These are phyloP conservation scores for Eilema griseolum DNA, from an alignment of 2,888 invertebrate species.

Conservation along the genomic window DNA sequence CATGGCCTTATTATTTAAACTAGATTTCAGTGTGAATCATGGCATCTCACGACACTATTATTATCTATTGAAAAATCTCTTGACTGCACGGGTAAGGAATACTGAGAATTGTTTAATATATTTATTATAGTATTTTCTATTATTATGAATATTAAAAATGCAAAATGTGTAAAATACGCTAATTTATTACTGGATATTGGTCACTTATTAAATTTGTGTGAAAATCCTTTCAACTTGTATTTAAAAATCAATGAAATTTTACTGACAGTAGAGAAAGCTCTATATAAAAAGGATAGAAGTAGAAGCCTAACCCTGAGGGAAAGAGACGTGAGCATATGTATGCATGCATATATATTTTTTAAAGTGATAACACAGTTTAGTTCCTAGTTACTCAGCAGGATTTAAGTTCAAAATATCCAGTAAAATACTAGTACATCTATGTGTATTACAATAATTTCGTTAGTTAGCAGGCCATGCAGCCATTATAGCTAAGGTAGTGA, in stretches of 20 bases:
- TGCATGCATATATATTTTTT: no score
- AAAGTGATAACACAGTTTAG: background rate
- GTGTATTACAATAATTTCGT: slow-evolving; percentile 7
- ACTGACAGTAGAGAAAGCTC: no score
- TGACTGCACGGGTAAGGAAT: slow-evolving; percentile 26
- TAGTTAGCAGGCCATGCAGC: slow-evolving; percentile 67
- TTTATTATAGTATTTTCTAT: background rate
- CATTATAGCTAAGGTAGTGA: slow-evolving; percentile 68
- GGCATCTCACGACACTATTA: slow-evolving; percentile 49
- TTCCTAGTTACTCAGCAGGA: background rate
- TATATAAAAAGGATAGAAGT: no score
- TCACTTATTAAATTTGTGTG: background rate
- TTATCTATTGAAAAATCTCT: slow-evolving; percentile 38
- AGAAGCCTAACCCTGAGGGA: no score
- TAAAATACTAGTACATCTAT: slow-evolving; percentile 6
- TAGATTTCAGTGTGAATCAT: slow-evolving; percentile 37
- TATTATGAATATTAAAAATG: slow-evolving; percentile 17
- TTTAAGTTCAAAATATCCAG: slow-evolving; percentile 16
- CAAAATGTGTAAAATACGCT: slow-evolving; percentile 23
- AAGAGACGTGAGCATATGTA: no score
- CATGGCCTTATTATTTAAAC: slow-evolving; percentile 53
- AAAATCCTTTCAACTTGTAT: background rate
- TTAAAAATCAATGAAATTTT: background rate
- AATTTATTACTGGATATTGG: slow-evolving; percentile 9
- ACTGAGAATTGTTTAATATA: slow-evolving; percentile 14